Evolutionary conservation across 2,797 vertebrate genomes (phyloP).

Genomic region (Intellagama lesueurii): DNA sequence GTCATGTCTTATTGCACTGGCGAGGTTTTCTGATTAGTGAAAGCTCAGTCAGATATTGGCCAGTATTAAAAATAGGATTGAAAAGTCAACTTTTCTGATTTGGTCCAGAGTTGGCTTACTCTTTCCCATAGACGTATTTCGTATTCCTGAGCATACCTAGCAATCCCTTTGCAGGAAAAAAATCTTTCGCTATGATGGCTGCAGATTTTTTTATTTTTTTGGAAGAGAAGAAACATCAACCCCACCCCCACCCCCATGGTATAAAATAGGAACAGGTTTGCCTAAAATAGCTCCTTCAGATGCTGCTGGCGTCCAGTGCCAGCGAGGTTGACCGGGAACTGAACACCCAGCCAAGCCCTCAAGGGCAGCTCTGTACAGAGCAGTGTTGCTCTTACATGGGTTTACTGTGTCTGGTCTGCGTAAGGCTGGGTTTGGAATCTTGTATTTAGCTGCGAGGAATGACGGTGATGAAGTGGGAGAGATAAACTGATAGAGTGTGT

Average conservation of each 20-base stretch:
- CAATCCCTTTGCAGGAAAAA: background rate
- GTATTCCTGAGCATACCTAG: background rate
- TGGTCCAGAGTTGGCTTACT: too few species aligned
- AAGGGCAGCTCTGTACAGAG: conserved; percentile 82
- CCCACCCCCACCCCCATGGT: background rate
- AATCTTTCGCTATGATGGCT: accelerated
- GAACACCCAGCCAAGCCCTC: conserved; percentile 72
- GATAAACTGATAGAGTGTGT: conserved; percentile 89
- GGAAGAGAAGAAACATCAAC: background rate
- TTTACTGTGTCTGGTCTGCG: conserved; percentile 83
- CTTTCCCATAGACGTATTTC: too few species aligned
- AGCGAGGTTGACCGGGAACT: conserved; percentile 75
- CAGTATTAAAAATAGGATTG: too few species aligned
- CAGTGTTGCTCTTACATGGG: conserved; percentile 71
- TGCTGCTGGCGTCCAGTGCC: too few species aligned
- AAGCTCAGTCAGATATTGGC: too few species aligned
- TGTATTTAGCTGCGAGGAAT: conserved; percentile 88
- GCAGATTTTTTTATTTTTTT: background rate
- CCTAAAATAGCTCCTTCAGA: too few species aligned
- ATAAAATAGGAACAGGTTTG: background rate
- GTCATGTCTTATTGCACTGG: too few species aligned
- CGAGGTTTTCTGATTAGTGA: too few species aligned
- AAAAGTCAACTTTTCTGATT: too few species aligned
- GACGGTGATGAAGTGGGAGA: conserved; percentile 88
- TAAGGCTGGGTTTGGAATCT: conserved; percentile 86